Base-by-base conservation (phyloP, 2,888 invertebrate genomes). In the Volucella inanis region DNA sequence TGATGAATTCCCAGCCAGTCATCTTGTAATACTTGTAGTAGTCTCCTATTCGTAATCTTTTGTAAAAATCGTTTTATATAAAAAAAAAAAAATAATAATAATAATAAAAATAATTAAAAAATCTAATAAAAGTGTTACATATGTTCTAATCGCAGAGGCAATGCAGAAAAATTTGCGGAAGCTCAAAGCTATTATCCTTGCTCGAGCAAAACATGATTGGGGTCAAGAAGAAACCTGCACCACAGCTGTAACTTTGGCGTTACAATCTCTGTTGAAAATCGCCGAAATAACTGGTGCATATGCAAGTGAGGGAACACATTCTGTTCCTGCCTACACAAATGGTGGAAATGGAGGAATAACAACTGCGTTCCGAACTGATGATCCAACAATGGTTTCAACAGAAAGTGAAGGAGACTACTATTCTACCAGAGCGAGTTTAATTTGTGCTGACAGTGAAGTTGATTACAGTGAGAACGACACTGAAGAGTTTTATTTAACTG, bases 381-480 rank as follows among this genome's bases (percentile, higher is more conserved):
- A 85, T 9, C 80, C 76, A 31, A 81, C 86, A 10, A 14, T 82
- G 15, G 74, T 31, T 10, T 86, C 82, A 39, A 82, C 75, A 14
- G 86, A 78, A 72, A 85, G 85, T 18, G 92, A 91, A 77, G 89
- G 87, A 0, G 91, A 92, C 68, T 90, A 89, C 80, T 90, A 90
- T 59, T 91, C 92, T 2, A 90, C 91, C 0, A 89, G 89, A 11
- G 90, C 90, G 50, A 91, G 92, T 8, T 84, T 90, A 1, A 89
- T 90, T 59, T 90, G 90, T 49, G 89, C 89, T 39, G 91, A 92
- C 54, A 92, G 91, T 70, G 91, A 91, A 65, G 83, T 90, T 70
- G 92, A 92, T 83, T 87, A 90, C 6, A 92, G 92, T 72, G 92
- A 92, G 76, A 90, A 91, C 64, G 92, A 92, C 43, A 89, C 89